A percentile compares a stretch with the other conserved stretches of the same genome.
Evolutionary conservation across 2,888 invertebrate genomes (phyloP).

Genomic region (Macrophya alboannulata): DNA sequence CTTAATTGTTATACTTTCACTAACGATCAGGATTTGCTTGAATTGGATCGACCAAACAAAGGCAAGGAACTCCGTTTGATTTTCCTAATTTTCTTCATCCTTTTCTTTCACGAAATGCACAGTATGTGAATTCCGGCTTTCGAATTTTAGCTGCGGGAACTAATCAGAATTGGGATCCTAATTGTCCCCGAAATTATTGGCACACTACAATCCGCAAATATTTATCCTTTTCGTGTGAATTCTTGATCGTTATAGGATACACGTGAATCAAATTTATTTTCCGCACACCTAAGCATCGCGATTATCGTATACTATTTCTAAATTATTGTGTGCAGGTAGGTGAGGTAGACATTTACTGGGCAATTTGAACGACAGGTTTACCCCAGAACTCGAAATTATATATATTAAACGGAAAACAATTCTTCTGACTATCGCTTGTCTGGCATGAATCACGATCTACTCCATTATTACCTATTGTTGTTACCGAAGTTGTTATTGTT

Average conservation of each 20-base stretch:
- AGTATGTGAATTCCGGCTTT: not conserved
- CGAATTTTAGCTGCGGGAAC: not conserved
- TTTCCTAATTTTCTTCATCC: slow-evolving; percentile 5
- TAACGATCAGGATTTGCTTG: not conserved
- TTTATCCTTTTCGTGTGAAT: not conserved
- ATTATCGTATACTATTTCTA: not conserved
- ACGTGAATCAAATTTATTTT: slow-evolving; percentile 10
- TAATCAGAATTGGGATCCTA: not conserved
- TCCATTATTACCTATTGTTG: slow-evolving; percentile 40
- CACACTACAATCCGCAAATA: not conserved
- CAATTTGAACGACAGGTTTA: slow-evolving; percentile 30
- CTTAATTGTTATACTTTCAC: slow-evolving; percentile 38
- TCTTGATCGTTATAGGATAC: not conserved
- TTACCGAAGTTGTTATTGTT: slow-evolving; percentile 37
- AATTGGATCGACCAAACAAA: not conserved
- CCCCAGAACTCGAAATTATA: slow-evolving; percentile 9
- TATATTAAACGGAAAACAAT: not conserved
- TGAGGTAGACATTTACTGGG: not conserved
- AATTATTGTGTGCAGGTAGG: not conserved
- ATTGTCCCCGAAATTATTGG: not conserved
- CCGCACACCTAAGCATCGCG: not conserved
- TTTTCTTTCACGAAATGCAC: not conserved
- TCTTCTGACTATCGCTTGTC: slow-evolving; percentile 13
- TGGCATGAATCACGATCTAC: slow-evolving; percentile 39
- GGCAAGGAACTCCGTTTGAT: not conserved